Evolutionary conservation across 2,888 invertebrate genomes (phyloP).

Genomic region (Aquatica leii): DNA sequence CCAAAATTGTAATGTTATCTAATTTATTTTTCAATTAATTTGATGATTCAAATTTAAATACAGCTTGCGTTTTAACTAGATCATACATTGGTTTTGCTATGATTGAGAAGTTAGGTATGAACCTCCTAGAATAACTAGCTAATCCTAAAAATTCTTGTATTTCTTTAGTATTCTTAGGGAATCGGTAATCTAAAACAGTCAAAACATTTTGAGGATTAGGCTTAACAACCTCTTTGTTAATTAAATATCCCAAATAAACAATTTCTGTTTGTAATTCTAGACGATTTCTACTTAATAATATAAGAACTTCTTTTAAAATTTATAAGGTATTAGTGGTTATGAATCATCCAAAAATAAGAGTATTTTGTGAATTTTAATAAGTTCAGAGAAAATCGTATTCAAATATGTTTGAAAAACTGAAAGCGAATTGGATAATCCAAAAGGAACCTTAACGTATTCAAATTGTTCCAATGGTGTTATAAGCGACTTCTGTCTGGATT

Average conservation of each 20-base stretch:
- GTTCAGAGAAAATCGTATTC: not conserved
- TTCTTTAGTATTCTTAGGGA: constrained; percentile 9
- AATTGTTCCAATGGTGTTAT: too few species aligned
- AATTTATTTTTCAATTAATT: not conserved
- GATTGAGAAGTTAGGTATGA: constrained; percentile 1
- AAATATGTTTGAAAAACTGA: too few species aligned
- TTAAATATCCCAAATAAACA: not conserved
- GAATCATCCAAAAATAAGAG: not conserved
- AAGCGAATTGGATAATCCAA: too few species aligned
- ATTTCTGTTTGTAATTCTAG: not conserved
- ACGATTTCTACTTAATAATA: not conserved
- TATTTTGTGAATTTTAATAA: not conserved
- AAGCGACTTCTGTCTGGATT: too few species aligned
- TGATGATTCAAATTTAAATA: not conserved
- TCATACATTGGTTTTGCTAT: constrained; percentile 3
- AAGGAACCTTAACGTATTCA: too few species aligned
- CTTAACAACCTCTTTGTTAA: not conserved
- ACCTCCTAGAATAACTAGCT: constrained; percentile 17
- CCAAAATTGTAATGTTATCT: not conserved
- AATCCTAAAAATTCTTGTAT: constrained; percentile 17
- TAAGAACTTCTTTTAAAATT: not conserved
- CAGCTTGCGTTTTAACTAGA: not conserved
- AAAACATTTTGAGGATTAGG: not conserved
- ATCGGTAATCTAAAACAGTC: constrained; percentile 8
- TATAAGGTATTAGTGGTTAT: not conserved